Base-by-base conservation (phyloP, 2,888 invertebrate species). In the Drosophila leonis region DNA sequence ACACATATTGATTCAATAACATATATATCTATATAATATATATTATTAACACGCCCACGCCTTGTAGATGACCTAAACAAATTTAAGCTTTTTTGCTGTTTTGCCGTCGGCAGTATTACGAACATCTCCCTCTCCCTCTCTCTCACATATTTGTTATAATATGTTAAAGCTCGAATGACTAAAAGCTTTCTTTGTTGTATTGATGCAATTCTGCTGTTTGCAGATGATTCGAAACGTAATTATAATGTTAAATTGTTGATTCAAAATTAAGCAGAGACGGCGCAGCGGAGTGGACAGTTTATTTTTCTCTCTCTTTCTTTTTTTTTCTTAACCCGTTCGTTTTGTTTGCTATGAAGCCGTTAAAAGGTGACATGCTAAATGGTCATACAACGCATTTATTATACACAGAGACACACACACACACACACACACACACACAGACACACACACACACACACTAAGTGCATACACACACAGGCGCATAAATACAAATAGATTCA, bases 351-450 rank as follows among this genome's bases (percentile, higher is more conserved):
- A 56, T 79, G 67, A 66, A 86, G 83, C 88, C 86, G 86, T 88
- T 88, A 84, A 86, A 86, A 86, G 86, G 86, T 86, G 86, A 86
- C 88, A 88, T 86, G 86, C 86, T 86, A 86, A 86, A 86, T 88
- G 84, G 86, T 78, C 83, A 80, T 76, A 88, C 83, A 86, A 75
- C 75, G 82, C 65, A 80, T 80, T 78, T 80, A 78, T 80, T 72
- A 80, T 72, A 82, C 57, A 78, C 66, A 75, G 69, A 72, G 63
- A 60, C 52, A 57, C 46, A 46, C 15, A 39, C 42, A 57, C 42
- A 48, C 15, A 39, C 35, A 55, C 52, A 59, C 24, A 49, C 20
- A 63, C 51, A 75, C 44, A 60, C 42, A 44, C 27, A 65, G 59
- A 64, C 72, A 59, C 24, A 49, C 20, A 63, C 51, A 75, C 44